Evolutionary conservation across 2,113 vertebrate species (phyloP).

Genomic region (Eurystomus gularis): DNA sequence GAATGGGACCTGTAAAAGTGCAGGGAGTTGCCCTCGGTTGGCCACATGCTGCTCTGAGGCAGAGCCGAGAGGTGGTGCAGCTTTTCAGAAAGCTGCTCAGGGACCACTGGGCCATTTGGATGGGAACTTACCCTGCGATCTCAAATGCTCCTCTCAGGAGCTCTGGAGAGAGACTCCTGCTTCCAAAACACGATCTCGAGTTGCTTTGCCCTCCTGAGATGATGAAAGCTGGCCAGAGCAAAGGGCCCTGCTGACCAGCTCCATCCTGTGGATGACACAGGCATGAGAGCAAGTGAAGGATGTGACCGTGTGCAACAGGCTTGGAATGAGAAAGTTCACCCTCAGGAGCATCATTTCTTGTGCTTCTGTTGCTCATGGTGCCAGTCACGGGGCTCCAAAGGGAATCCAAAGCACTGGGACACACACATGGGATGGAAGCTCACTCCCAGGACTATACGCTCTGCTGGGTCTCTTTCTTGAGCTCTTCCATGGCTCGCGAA

Average conservation of each 20-base stretch:
- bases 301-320: background rate
- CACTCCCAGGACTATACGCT: fast-evolving
- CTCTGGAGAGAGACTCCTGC: background rate
- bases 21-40: background rate
- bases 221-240: background rate
- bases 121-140: background rate
- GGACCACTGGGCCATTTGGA: background rate
- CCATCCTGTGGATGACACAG: background rate
- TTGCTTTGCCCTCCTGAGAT: background rate
- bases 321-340: background rate
- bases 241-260: background rate
- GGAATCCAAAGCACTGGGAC: background rate
- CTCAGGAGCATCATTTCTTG: background rate
- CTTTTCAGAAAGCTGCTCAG: background rate
- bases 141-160: background rate
- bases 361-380: background rate
- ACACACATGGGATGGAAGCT: background rate
- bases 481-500: background rate
- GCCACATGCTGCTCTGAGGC: background rate
- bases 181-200: background rate
- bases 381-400: background rate
- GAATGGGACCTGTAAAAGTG: background rate
- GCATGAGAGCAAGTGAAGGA: background rate
- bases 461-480: background rate
- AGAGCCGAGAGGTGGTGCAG: background rate